phyloP scores from a whole-genome alignment of 2,888 invertebrate genomes.

The Eumacrocentrus americanus region DNA sequence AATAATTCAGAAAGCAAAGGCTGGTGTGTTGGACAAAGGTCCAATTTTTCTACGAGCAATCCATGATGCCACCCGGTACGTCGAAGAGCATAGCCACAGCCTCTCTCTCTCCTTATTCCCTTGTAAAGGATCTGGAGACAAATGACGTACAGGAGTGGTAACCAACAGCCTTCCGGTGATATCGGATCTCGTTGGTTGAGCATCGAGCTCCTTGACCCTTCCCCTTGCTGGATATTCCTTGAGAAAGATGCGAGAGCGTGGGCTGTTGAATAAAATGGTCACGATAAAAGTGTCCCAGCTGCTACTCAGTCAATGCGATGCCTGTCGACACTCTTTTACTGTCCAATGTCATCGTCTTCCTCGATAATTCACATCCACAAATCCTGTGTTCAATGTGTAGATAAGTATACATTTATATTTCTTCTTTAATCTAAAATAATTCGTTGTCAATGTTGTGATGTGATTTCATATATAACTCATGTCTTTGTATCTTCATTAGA shows the following conservation, averaged over 20 bases:
- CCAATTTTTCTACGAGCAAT: no score
- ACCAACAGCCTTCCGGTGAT: slow-evolving; percentile 53
- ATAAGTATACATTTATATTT: neutral
- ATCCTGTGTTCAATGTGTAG: neutral
- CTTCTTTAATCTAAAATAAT: neutral
- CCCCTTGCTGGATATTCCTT: slow-evolving; percentile 15
- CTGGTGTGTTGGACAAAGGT: no score
- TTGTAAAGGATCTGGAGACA: slow-evolving; percentile 54
- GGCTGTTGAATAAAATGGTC: slow-evolving; percentile 24
- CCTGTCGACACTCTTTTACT: no score
- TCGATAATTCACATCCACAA: neutral
- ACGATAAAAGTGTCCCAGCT: slow-evolving; percentile 19
- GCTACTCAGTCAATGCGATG: no score
- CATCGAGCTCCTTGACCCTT: slow-evolving; percentile 41
- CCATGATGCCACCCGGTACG: slow-evolving; percentile 38
- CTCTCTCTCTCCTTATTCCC: slow-evolving; percentile 33
- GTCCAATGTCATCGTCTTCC: neutral
- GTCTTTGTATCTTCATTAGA: no score
- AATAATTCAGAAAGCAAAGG: no score
- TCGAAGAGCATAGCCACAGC: slow-evolving; percentile 13
- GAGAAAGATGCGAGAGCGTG: slow-evolving; percentile 12
- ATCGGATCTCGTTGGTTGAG: slow-evolving; percentile 52
- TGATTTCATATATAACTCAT: no score
- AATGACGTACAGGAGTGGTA: slow-evolving; percentile 58
- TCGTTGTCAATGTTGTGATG: no score